A percentile compares a stretch with the other conserved stretches of the same genome.
phyloP scores from a whole-genome alignment of 2,797 vertebrate genomes.

The Amniataba percoides region DNA sequence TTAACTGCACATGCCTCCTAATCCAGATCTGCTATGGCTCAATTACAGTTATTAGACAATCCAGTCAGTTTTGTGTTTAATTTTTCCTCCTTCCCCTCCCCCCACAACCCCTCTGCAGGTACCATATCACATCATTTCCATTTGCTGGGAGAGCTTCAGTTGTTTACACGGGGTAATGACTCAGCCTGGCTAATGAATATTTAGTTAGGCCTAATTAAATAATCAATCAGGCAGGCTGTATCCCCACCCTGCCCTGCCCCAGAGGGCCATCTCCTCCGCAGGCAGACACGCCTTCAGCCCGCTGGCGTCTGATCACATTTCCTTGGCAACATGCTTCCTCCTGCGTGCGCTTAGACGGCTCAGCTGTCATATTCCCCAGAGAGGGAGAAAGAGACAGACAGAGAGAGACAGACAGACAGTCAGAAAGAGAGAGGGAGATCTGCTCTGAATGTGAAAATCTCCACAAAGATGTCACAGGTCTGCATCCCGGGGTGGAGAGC shows the following conservation, averaged over 20 bases:
- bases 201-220: constrained; percentile 77
- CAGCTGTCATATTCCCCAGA: constrained; percentile 50
- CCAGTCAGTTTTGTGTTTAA: constrained; percentile 12
- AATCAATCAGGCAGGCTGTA: constrained; percentile 72
- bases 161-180: constrained; percentile 66
- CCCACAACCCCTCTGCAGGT: constrained; percentile 18
- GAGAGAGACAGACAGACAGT: background rate
- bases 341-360: constrained; percentile 28
- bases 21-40: constrained; percentile 22
- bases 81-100: constrained; percentile 1
- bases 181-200: constrained; percentile 71
- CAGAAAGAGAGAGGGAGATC: background rate
- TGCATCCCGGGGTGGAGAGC: constrained; percentile 44
- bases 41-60: constrained; percentile 41
- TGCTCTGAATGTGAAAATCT: constrained; percentile 42
- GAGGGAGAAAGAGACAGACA: constrained; percentile 7
- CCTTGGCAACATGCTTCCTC: constrained; percentile 58
- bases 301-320: constrained; percentile 64
- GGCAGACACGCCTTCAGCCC: constrained; percentile 57
- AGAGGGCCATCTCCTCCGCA: constrained; percentile 38
- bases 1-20: constrained; percentile 26
- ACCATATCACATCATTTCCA: constrained; percentile 47
- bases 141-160: constrained; percentile 39
- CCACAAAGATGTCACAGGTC: constrained; percentile 41
- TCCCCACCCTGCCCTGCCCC: constrained; percentile 59